Conservation (phyloP, 2,888 invertebrate genomes). For the Sturmia bella region DNA sequence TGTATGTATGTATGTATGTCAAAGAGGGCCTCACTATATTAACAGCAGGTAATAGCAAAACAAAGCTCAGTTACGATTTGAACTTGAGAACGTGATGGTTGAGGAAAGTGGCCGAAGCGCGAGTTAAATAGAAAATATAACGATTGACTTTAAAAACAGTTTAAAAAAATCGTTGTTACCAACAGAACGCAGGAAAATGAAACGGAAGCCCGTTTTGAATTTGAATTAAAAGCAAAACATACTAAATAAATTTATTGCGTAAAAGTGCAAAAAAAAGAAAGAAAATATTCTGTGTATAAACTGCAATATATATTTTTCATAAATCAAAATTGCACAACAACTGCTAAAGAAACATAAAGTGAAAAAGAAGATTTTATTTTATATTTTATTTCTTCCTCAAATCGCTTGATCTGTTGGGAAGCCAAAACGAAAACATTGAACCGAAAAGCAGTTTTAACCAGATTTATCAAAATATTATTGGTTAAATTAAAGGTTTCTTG, state of each 20-base stretch:
- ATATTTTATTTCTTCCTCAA: not conserved
- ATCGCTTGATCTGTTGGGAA: slow-evolving; percentile 1
- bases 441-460: slow-evolving; percentile 55
- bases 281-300: too few relatives aligned
- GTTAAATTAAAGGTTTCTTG: slow-evolving; percentile 36
- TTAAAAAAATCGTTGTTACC: not conserved
- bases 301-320: too few relatives aligned
- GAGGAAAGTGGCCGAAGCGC: slow-evolving; percentile 14
- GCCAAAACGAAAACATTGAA: slow-evolving; percentile 17
- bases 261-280: too few relatives aligned
- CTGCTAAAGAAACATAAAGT: too few relatives aligned
- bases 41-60: slow-evolving; percentile 52
- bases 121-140: slow-evolving; percentile 10
- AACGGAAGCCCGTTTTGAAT: slow-evolving; percentile 35
- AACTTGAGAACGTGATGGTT: slow-evolving; percentile 56
- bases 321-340: too few relatives aligned
- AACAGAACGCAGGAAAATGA: slow-evolving; percentile 51
- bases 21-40: slow-evolving; percentile 53
- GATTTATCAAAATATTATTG: slow-evolving; percentile 40
- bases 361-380: slow-evolving; percentile 6
- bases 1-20: too few relatives aligned
- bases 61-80: slow-evolving; percentile 64
- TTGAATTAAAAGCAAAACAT: slow-evolving; percentile 16
- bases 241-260: too few relatives aligned
- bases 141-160: not conserved